Evolutionary conservation across 1,140 invertebrate species (phyloP), one percentile per base, ranked within the genome.

Genomic region (Rhizoglyphus robini): DNA sequence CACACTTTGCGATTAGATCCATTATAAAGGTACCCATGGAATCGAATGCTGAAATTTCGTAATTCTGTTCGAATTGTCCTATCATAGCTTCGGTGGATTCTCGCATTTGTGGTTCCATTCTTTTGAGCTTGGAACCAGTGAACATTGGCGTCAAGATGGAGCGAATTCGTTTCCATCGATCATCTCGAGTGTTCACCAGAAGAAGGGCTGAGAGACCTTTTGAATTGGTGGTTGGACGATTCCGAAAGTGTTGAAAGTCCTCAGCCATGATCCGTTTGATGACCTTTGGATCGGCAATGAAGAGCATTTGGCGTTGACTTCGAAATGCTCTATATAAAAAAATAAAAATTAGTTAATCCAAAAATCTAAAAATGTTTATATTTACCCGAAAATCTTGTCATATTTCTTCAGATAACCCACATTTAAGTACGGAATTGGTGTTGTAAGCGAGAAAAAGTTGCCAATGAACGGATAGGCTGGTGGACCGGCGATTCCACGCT

Each of bases 1-100:
- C 80, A 46, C 79, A 80, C 4, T 73, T 76, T 2, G 77, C 80
- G 29, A 85, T 83, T 2, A 83, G 74, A 68, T 86, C 83, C 36
- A 83, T 82, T 27, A 59, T 67, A 38, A 64, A 68, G 15, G 20
- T 38, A 2, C 65, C 65, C 20, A 30, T 54, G 1, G 60, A 15
- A 31, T 63, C 25, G 27, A 63, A 59, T 0, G 4, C 31, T 8
- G 20, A 8, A 3, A 23, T 15, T 2, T 27, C 23, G n/a, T n/a
- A n/a, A n/a, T 31, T n/a, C n/a, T 46, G 15, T 4, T 25, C 51
- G 1, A 66, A n/a, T 1, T 47, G 20, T 1, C 64, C 5, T 11
- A 62, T 20, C 54, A 66, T 23, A n/a, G 49, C 18, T 25, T 47
- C 15, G 23, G 29, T 36, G 30, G 57, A 62, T 18, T 29, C 5